Evolutionary conservation across 2,797 vertebrate genomes (phyloP).

Genomic region (Anas bernieri): DNA sequence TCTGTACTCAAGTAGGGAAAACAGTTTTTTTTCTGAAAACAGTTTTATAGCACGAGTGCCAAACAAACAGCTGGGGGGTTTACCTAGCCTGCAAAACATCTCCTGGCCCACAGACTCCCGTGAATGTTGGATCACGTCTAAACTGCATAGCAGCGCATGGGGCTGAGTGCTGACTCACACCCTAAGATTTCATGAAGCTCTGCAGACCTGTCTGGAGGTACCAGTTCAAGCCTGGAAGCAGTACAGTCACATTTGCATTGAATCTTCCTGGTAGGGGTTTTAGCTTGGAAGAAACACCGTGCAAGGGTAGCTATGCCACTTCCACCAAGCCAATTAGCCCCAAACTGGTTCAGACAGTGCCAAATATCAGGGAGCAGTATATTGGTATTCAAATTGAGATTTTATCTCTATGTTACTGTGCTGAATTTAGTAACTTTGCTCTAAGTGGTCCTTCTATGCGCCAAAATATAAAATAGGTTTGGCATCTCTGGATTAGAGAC

Average conservation of each 20-base stretch:
- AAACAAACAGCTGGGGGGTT: constrained; percentile 8
- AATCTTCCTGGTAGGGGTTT: constrained; percentile 3
- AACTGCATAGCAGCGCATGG: not conserved
- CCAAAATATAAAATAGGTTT: constrained; percentile 7
- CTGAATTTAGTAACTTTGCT: constrained; percentile 38
- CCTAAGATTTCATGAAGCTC: not conserved
- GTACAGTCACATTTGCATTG: constrained; percentile 48
- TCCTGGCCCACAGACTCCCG: not conserved
- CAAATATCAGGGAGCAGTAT: constrained; percentile 32
- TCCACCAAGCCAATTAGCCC: constrained; percentile 27
- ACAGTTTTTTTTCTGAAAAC: not conserved
- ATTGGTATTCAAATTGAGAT: constrained; percentile 46
- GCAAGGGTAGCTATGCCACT: not conserved
- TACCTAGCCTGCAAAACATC: not conserved
- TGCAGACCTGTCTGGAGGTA: constrained; percentile 44
- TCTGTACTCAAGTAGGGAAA: not conserved
- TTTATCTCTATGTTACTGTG: constrained; percentile 27
- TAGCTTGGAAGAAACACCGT: constrained; percentile 8
- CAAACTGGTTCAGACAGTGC: constrained; percentile 38
- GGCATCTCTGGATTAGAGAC: not conserved
- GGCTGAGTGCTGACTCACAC: constrained; percentile 55
- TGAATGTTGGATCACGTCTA: not conserved
- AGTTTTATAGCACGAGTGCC: not conserved
- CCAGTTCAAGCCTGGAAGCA: constrained; percentile 41
- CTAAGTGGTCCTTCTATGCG: not conserved